Percentiles rank a stretch among this genome's conserved stretches.
phyloP scores from a whole-genome alignment of 2,888 invertebrate species.

The Petrolisthes cinctipes region DNA sequence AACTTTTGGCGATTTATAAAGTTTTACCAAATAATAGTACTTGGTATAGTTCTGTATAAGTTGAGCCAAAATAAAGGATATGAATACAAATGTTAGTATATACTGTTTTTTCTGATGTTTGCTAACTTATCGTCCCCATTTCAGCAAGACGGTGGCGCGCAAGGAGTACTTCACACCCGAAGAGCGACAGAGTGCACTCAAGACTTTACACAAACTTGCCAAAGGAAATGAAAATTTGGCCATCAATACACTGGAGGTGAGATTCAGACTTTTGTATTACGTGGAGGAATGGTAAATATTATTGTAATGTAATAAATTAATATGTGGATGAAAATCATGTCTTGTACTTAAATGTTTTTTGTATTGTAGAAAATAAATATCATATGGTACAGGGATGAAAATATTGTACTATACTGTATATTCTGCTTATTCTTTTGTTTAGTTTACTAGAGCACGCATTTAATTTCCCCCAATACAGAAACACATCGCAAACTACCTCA shows the following conservation, averaged over 20 bases:
- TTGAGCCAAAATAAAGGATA: no score
- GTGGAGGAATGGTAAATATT: no score
- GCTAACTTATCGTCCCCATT: background rate
- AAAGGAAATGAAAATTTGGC: background rate
- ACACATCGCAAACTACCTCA: constrained; percentile 33
- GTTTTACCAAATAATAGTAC: no score
- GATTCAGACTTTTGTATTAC: background rate
- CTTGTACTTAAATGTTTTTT: background rate
- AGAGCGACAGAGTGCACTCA: constrained; percentile 21
- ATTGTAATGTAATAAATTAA: no score
- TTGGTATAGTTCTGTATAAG: no score
- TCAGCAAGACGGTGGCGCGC: constrained; percentile 24
- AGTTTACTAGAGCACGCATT: background rate
- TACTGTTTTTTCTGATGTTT: no score
- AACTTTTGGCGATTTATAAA: no score
- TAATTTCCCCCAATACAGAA: constrained; percentile 24
- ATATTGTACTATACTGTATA: background rate
- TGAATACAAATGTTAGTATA: no score
- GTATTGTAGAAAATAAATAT: background rate
- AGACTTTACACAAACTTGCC: constrained; percentile 15
- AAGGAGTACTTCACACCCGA: constrained; percentile 34
- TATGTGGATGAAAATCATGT: background rate
- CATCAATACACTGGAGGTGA: constrained; percentile 12
- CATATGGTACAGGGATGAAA: no score
- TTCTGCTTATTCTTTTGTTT: background rate